These are phyloP conservation scores for Zosterops lateralis DNA, from an alignment of 2,113 vertebrate species.

Conservation along the genomic window DNA sequence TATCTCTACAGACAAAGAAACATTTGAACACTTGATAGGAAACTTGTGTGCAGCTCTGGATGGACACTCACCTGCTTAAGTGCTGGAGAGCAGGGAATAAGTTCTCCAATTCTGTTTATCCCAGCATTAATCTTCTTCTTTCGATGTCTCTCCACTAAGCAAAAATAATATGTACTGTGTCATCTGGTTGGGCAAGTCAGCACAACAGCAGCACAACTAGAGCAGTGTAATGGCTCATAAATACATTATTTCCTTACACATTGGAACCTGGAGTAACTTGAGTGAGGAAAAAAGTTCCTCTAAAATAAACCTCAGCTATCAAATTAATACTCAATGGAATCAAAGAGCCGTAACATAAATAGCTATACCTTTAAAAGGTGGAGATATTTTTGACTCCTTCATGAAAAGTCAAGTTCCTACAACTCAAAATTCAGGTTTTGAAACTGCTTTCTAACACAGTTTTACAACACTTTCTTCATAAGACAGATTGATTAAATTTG, in stretches of 20 bases:
- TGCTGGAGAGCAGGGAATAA: constrained; percentile 94
- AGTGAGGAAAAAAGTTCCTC: not conserved
- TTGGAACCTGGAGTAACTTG: not conserved
- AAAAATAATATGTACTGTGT: not conserved
- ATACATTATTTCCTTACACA: not conserved
- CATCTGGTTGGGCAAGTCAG: not conserved
- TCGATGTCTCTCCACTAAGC: constrained; percentile 93
- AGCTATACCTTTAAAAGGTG: not conserved
- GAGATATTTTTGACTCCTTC: not conserved
- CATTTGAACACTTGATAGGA: not conserved
- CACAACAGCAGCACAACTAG: not conserved
- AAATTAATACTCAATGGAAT: not conserved
- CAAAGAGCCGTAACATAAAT: not conserved
- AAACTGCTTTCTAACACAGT: not conserved
- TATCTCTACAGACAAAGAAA: not conserved
- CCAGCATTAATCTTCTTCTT: constrained; percentile 99
- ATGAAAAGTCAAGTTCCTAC: not conserved
- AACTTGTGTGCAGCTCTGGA: not conserved
- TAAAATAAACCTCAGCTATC: not conserved
- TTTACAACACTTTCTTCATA: not conserved
- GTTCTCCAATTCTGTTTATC: constrained; percentile 94
- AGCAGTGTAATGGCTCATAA: not conserved
- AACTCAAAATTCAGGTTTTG: not conserved
- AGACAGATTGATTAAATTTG: not conserved
- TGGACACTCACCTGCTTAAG: constrained; percentile 87